Percentiles rank a stretch among this genome's conserved stretches.
These are phyloP conservation scores for Thymallus thymallus DNA, from an alignment of 2,113 vertebrate species.

Conservation along the genomic window DNA sequence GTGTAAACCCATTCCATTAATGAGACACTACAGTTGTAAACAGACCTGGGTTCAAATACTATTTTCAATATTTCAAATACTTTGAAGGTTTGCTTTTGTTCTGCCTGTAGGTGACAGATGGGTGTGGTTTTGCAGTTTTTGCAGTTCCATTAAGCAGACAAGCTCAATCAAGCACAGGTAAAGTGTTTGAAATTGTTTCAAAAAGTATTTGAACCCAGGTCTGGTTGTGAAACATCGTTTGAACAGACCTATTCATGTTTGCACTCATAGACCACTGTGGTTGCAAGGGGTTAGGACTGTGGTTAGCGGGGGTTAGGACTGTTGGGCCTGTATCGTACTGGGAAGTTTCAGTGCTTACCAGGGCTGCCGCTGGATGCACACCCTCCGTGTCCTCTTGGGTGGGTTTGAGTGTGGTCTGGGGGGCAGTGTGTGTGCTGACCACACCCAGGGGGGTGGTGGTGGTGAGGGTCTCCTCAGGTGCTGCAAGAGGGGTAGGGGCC, in stretches of 20 bases:
- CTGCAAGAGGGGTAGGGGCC: not conserved
- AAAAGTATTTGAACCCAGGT: no score
- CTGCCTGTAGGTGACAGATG: no score
- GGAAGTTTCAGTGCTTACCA: constrained; percentile 36
- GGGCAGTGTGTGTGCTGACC: not conserved
- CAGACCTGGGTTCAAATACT: not conserved
- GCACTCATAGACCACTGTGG: not conserved
- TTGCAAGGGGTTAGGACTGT: constrained; percentile 11
- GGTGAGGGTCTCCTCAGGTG: constrained; percentile 14
- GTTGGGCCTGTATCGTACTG: not conserved
- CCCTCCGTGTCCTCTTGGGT: constrained; percentile 16
- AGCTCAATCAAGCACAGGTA: no score
- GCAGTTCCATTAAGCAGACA: no score
- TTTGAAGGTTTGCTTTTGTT: no score
- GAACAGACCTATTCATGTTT: not conserved
- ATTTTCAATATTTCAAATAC: not conserved
- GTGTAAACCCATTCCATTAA: not conserved
- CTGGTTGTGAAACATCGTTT: not conserved
- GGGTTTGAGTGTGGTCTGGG: constrained; percentile 3
- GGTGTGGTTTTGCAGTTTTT: no score
- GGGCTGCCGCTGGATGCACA: constrained; percentile 9
- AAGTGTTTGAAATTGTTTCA: no score
- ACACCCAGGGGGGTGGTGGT: not conserved
- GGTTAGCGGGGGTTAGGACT: constrained; percentile 34
- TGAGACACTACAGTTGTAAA: constrained; percentile 1